Base-by-base conservation (phyloP, 2,888 invertebrate species). In the Adineta ricciae region DNA sequence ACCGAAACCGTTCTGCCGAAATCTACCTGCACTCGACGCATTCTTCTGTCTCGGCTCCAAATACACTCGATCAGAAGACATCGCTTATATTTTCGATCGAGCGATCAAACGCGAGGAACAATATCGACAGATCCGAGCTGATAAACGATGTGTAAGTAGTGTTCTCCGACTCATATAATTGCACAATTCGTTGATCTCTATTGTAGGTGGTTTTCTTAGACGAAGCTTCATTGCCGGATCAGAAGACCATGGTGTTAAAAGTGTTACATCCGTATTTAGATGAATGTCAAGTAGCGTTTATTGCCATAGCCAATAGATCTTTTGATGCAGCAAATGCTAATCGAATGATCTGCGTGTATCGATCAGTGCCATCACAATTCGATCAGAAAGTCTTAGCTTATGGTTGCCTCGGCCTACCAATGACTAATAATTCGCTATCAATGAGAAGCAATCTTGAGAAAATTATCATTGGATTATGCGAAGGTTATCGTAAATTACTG, bases 181-280 rank as follows among this genome's bases (percentile, higher is more conserved):
- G 46, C 5, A 46, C 5, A 46, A 46, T 46, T 46, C 11, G 8
- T 46, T 8, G 5, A 46, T 46, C 11, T 46, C 11, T 11, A 46
- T 46, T 46, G 46, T 32, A 64, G 64, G 64, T 64, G 2, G 78
- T 78, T 0, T 78, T 78, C 38, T 38, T 78, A 7, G 78, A 78
- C 16, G 78, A 78, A 78, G 78, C 78, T 0, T 38, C 38, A 14
- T 7, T 78, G 14, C 78, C 78, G 2, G 24, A 78, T n/a, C 38
- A 78, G 41, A 78, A 78, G 8, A 36, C 38, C 11, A 78, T 78
- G 78, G 78, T 78, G 1, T 41, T 78, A 2, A 78, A 78, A 78
- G 78, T 78, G n/a, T 78, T 78, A 41, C 78, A 78, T 78, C 78
- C 78, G 1, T 78, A 78, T 41, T 78, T 78, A 24, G 78, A 78